Conservation (phyloP, 2,888 invertebrate genomes). For the Acleris holmiana region DNA sequence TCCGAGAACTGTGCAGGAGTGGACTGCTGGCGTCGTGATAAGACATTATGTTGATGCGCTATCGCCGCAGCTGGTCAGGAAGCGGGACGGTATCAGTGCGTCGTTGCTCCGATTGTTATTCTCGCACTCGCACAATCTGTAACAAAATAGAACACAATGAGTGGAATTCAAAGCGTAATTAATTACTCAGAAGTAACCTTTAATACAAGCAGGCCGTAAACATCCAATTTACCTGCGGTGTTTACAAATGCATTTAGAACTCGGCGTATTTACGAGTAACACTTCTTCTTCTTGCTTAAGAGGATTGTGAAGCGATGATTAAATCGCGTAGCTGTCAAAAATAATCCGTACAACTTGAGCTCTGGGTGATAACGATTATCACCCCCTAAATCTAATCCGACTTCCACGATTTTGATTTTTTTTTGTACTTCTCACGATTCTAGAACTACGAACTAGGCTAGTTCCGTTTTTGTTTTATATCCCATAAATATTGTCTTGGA, state of each 20-base stretch:
- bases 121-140: constrained; percentile 62
- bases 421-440: too few relatives aligned
- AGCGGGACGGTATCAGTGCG: constrained; percentile 61
- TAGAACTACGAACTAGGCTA: too few relatives aligned
- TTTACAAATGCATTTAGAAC: constrained; percentile 6
- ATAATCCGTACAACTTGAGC: too few relatives aligned
- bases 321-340: too few relatives aligned
- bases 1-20: constrained; percentile 52
- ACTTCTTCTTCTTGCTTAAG: constrained; percentile 19
- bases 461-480: too few relatives aligned
- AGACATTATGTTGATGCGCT: constrained; percentile 73
- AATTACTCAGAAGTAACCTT: not conserved
- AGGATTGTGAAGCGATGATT: too few relatives aligned
- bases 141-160: constrained; percentile 59
- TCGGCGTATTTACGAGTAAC: not conserved
- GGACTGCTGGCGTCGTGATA: constrained; percentile 66
- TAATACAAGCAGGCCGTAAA: not conserved
- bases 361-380: too few relatives aligned
- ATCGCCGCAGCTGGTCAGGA: constrained; percentile 80
- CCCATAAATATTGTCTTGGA: too few relatives aligned
- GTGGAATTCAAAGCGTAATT: constrained; percentile 1
- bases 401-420: too few relatives aligned
- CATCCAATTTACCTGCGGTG: not conserved
- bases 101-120: constrained; percentile 56
- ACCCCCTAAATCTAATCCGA: too few relatives aligned